Evolutionary conservation across 1,140 invertebrate species (phyloP).

Genomic region (Medauroidea extradentata): DNA sequence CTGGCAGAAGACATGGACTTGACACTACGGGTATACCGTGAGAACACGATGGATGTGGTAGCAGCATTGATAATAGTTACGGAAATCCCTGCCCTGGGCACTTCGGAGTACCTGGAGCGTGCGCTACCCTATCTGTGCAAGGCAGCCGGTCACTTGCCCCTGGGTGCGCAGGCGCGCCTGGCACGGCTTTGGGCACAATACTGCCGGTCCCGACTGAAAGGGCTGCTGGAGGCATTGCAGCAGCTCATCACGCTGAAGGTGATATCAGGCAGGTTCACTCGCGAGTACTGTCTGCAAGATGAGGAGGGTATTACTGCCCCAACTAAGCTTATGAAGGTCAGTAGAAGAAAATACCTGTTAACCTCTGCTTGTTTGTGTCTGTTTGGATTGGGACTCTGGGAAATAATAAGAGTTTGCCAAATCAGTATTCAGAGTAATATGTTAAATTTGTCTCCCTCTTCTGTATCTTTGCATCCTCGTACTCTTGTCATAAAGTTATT

Average conservation of each 20-base stretch:
- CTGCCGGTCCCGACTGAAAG: conserved; percentile 62
- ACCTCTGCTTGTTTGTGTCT: too few species aligned
- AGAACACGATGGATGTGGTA: conserved; percentile 37
- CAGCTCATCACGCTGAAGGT: conserved; percentile 80
- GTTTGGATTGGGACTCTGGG: too few species aligned
- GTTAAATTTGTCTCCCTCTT: too few species aligned
- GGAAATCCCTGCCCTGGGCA: conserved; percentile 78
- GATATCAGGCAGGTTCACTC: conserved; percentile 67
- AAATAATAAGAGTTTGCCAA: too few species aligned
- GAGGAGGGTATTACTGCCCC: conserved; percentile 73
- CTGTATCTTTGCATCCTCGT: too few species aligned
- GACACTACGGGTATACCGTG: conserved; percentile 57
- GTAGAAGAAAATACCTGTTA: too few species aligned
- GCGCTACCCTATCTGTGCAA: conserved; percentile 78
- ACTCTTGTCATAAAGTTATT: too few species aligned
- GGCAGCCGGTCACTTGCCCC: conserved; percentile 65
- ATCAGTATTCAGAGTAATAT: too few species aligned
- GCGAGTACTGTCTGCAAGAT: conserved; percentile 76
- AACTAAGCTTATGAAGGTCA: conserved; percentile 78
- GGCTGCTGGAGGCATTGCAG: conserved; percentile 75
- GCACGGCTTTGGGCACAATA: conserved; percentile 73
- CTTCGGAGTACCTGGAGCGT: conserved; percentile 74
- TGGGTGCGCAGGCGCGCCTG: conserved; percentile 74
- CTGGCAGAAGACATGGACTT: conserved; percentile 68
- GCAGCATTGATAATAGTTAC: conserved; percentile 85